Evolutionary conservation across 2,113 vertebrate species (phyloP).

Genomic region (Chaetodon auriga): DNA sequence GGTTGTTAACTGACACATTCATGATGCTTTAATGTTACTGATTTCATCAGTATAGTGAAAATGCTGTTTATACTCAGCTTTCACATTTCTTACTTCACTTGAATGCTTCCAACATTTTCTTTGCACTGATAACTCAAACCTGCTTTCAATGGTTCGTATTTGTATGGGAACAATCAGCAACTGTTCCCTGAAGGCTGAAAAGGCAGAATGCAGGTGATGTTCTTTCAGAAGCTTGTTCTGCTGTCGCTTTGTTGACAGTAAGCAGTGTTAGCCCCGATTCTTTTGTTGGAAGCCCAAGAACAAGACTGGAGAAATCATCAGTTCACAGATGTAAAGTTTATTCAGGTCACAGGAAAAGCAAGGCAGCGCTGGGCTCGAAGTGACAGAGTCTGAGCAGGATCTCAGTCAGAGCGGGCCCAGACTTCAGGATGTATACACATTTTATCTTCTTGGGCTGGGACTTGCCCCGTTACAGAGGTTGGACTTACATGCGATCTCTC

Average conservation of each 20-base stretch:
- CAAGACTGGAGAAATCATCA: no score
- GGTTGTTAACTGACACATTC: not conserved
- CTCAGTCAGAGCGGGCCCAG: no score
- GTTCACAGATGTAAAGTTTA: no score
- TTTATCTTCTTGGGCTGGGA: no score
- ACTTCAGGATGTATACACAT: no score
- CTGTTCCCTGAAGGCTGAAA: slow-evolving; percentile 2
- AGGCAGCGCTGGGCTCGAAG: no score
- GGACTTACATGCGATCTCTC: no score
- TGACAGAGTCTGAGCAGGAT: no score
- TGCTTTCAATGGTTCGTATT: not conserved
- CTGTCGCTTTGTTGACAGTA: slow-evolving; percentile 30
- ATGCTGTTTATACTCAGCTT: not conserved
- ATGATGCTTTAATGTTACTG: not conserved
- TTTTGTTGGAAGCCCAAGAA: no score
- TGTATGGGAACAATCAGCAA: not conserved
- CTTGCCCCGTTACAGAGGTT: no score
- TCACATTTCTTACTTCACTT: not conserved
- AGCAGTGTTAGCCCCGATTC: not conserved
- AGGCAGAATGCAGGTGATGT: not conserved
- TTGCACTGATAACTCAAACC: not conserved
- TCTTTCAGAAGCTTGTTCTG: slow-evolving; percentile 11
- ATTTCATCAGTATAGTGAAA: not conserved
- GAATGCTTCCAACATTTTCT: not conserved
- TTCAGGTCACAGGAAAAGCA: no score